Evolutionary conservation across 2,797 vertebrate species (phyloP).

Genomic region (Argya squamiceps): DNA sequence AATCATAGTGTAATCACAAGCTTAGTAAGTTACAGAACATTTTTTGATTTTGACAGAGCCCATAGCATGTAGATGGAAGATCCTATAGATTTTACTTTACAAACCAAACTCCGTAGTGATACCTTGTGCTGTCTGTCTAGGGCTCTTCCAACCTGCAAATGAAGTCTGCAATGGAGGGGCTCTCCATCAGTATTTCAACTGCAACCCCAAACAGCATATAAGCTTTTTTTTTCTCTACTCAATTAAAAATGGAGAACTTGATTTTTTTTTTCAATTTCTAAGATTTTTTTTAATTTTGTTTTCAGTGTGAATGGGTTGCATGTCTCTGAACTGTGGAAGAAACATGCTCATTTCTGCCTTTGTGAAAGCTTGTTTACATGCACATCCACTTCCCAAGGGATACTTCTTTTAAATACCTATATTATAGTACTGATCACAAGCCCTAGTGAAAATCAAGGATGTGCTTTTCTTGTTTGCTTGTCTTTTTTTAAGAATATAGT

Average conservation of each 20-base stretch:
- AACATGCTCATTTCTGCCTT: neutral
- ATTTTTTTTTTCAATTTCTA: neutral
- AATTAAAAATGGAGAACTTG: neutral
- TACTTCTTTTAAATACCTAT: neutral
- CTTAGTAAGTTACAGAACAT: neutral
- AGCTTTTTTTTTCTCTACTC: neutral
- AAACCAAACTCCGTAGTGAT: neutral
- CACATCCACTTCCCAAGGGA: neutral
- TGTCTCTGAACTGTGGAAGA: neutral
- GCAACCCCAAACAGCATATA: neutral
- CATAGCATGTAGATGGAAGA: neutral
- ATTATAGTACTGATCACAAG: neutral
- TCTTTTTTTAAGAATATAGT: neutral
- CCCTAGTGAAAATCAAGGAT: neutral
- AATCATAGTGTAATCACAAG: neutral
- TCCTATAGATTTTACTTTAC: neutral
- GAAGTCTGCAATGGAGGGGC: fast-evolving
- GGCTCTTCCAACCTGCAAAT: neutral
- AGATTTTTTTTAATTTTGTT: neutral
- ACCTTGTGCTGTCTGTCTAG: neutral
- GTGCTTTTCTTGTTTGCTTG: neutral
- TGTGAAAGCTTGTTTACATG: neutral
- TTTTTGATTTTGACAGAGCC: neutral
- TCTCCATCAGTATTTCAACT: neutral
- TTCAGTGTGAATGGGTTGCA: neutral